Conservation (phyloP, 92 coral and sea anemone genomes). For the Metridium senile region DNA sequence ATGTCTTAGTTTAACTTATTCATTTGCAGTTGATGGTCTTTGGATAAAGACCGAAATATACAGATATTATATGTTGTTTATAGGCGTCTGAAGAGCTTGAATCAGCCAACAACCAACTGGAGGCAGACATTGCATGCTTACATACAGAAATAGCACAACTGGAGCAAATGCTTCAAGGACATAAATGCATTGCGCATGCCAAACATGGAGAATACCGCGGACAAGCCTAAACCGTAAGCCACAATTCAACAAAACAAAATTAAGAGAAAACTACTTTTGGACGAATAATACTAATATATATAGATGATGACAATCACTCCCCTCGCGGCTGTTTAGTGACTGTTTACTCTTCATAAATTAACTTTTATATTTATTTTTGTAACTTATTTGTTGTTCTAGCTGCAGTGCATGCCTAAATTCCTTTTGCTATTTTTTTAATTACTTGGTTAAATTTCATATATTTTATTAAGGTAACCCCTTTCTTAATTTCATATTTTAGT, state of each 20-base stretch:
- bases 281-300: neutral
- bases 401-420: neutral
- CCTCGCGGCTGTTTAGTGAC: no score
- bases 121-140: conserved; percentile 84
- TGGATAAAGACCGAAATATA: no score
- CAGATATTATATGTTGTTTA: no score
- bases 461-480: neutral
- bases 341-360: neutral
- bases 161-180: conserved; percentile 86
- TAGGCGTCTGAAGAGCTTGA: conserved; percentile 90
- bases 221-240: conserved; percentile 52
- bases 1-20: neutral
- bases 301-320: no score
- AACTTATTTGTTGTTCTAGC: neutral
- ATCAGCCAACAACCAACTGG: conserved; percentile 88
- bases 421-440: neutral
- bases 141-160: conserved; percentile 82
- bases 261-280: conserved; percentile 11
- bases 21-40: neutral
- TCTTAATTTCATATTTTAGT: no score
- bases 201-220: conserved; percentile 72
- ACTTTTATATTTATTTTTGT: no score
- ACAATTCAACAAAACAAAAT: neutral
- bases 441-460: neutral
- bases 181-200: conserved; percentile 62